Percentiles rank a stretch among this genome's conserved stretches.
Conservation (phyloP, 64 coral and sea anemone species). For the Actinia equina region DNA sequence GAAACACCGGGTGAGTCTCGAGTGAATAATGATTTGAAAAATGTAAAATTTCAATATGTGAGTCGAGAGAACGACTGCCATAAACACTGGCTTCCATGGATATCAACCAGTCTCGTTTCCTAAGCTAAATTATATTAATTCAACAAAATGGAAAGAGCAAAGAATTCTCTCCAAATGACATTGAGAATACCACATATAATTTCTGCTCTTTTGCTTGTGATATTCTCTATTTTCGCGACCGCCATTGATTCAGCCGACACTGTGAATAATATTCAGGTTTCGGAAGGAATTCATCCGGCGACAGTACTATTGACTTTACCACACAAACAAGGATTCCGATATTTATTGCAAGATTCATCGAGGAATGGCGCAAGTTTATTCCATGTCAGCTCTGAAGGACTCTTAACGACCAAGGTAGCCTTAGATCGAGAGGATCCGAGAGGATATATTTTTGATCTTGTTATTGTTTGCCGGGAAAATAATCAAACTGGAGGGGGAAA, state of each 20-base stretch:
- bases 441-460: slow-evolving; percentile 78
- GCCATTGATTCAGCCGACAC: not conserved
- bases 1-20: not conserved
- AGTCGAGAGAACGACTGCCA: not conserved
- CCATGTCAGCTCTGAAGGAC: slow-evolving; percentile 65
- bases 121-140: not conserved
- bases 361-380: slow-evolving; percentile 57
- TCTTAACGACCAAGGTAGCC: slow-evolving; percentile 68
- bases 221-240: not conserved
- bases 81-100: not conserved
- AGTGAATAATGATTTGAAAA: not conserved
- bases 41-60: not conserved
- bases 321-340: slow-evolving; percentile 39
- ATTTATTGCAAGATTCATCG: slow-evolving; percentile 61
- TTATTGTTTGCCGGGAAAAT: slow-evolving; percentile 66
- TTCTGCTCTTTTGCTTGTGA: not conserved
- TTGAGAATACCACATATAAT: not conserved
- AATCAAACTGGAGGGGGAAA: slow-evolving; percentile 38
- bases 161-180: not conserved
- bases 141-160: slow-evolving; percentile 9
- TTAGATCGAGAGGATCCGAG: slow-evolving; percentile 87
- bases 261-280: slow-evolving; percentile 52
- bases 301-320: slow-evolving; percentile 59
- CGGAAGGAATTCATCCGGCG: slow-evolving; percentile 70
- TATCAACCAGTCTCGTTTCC: not conserved